A percentile compares a stretch with the other conserved stretches of the same genome.
These are phyloP conservation scores for Pollenia amentaria DNA, from an alignment of 2,888 invertebrate species.

Conservation along the genomic window DNA sequence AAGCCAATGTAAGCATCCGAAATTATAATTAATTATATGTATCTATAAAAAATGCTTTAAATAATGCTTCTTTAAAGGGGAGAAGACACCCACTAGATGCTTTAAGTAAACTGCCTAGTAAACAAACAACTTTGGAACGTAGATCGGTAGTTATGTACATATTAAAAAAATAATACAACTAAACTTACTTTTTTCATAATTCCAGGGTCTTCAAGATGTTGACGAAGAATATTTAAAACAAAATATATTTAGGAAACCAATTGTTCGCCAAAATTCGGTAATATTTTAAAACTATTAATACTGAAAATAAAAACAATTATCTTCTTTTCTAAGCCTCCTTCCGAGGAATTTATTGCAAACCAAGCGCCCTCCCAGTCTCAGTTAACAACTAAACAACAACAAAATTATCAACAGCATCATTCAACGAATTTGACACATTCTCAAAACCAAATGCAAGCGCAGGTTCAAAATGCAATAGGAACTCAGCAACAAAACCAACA, in stretches of 20 bases:
- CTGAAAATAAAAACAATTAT: not conserved
- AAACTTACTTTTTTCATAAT: not conserved
- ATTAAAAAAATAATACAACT: not conserved
- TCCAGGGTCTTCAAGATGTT: conserved; percentile 80
- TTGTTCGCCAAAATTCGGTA: conserved; percentile 73
- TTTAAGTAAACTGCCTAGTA: conserved; percentile 78
- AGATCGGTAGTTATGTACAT: conserved; percentile 77
- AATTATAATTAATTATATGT: conserved; percentile 1
- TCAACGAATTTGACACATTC: conserved; percentile 41
- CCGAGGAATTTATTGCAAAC: conserved; percentile 24
- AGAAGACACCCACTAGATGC: conserved; percentile 82
- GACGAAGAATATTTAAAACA: conserved; percentile 79
- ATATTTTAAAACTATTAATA: conserved; percentile 15
- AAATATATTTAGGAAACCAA: conserved; percentile 78
- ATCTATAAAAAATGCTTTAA: not conserved
- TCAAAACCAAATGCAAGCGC: conserved; percentile 67
- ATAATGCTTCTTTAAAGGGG: conserved; percentile 40
- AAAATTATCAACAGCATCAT: conserved; percentile 11
- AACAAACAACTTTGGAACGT: conserved; percentile 78
- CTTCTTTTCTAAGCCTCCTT: conserved; percentile 21
- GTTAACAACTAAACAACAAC: conserved; percentile 35
- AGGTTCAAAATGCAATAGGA: conserved; percentile 63
- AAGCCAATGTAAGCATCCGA: conserved; percentile 77
- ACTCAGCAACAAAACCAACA: conserved; percentile 65
- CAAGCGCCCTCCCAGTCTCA: conserved; percentile 15